phyloP scores from a whole-genome alignment of 2,113 vertebrate species.

The Anoura caudifer region DNA sequence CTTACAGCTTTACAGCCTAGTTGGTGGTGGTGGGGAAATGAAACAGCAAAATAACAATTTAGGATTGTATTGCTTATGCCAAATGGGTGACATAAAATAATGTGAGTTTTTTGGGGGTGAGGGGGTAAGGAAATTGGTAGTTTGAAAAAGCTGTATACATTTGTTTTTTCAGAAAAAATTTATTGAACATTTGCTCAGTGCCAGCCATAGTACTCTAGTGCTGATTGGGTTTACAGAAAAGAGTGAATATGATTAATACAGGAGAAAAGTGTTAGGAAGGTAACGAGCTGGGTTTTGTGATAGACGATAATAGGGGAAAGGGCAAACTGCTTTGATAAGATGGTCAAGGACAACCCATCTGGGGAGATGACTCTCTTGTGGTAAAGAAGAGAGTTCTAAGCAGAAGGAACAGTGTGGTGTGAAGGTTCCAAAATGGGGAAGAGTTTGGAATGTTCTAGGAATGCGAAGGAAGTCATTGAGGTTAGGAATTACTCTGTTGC shows the following conservation, averaged over 20 bases:
- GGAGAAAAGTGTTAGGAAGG: background rate
- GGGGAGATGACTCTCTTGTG: background rate
- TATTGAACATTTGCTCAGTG: background rate
- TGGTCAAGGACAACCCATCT: background rate
- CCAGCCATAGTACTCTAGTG: background rate
- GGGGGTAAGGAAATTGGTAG: background rate
- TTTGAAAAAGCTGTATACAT: background rate
- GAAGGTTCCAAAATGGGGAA: background rate
- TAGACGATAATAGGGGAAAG: background rate
- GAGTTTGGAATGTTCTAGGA: background rate
- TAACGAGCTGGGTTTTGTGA: background rate
- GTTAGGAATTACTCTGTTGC: background rate
- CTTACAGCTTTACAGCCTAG: background rate
- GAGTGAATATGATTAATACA: background rate
- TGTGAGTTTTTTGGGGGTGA: background rate
- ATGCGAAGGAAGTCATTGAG: background rate
- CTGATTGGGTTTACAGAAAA: background rate
- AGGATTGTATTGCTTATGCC: background rate
- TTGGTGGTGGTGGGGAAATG: background rate
- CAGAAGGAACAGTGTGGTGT: background rate
- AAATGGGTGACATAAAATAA: background rate
- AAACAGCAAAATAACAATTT: constrained; percentile 15
- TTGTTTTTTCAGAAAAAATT: background rate
- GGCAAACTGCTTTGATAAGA: background rate
- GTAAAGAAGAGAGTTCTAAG: background rate